phyloP scores from a whole-genome alignment of 2,113 vertebrate genomes.

The Phyllostomus discolor region DNA sequence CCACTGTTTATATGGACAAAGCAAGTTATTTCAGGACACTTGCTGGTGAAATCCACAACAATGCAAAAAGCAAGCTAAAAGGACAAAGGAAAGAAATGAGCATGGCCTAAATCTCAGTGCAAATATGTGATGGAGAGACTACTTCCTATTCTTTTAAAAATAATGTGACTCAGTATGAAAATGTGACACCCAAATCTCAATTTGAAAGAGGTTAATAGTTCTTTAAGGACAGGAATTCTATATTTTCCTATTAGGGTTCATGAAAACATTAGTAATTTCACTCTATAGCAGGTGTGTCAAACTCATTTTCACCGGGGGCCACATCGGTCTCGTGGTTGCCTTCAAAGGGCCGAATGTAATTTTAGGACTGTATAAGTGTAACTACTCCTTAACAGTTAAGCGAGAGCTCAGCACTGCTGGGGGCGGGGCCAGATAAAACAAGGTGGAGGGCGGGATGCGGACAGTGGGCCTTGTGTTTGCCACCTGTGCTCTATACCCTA shows the following conservation, averaged over 20 bases:
- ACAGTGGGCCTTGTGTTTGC: no score
- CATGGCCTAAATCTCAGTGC: neutral
- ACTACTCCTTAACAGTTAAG: no score
- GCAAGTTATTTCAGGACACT: neutral
- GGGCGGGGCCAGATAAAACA: no score
- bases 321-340: no score
- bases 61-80: constrained; percentile 15
- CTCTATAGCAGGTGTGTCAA: neutral
- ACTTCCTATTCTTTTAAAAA: neutral
- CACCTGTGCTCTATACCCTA: neutral
- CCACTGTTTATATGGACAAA: neutral
- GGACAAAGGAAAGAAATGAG: constrained; percentile 17
- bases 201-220: neutral
- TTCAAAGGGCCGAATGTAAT: no score
- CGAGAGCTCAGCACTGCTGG: no score
- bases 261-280: constrained; percentile 33
- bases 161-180: neutral
- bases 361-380: no score
- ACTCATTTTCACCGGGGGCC: no score
- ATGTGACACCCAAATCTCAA: neutral
- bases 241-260: neutral
- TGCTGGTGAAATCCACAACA: neutral
- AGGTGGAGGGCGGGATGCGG: no score
- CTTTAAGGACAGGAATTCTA: neutral
- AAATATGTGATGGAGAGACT: neutral